phyloP scores from a whole-genome alignment of 2,888 invertebrate genomes.

The Cryptocephalus moraei region DNA sequence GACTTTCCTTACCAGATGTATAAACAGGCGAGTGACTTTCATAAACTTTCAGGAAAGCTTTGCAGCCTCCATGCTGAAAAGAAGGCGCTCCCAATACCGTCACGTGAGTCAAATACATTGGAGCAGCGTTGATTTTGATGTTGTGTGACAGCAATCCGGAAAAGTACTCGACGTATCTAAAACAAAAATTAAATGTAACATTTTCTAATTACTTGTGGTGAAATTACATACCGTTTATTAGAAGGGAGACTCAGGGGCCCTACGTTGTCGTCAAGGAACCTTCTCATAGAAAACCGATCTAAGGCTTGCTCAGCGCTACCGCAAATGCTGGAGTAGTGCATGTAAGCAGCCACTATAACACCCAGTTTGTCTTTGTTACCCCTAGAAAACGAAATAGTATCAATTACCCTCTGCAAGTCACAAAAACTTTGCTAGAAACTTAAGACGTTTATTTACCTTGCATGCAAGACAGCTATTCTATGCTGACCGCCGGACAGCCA shows the following conservation, averaged over 20 bases:
- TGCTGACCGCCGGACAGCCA: constrained; percentile 78
- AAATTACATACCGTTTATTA: constrained; percentile 51
- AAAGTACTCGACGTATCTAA: constrained; percentile 86
- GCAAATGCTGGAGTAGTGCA: constrained; percentile 91
- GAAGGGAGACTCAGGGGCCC: constrained; percentile 62
- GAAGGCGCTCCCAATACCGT: constrained; percentile 77
- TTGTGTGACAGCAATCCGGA: constrained; percentile 81
- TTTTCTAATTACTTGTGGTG: neutral
- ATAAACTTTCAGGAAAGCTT: constrained; percentile 77
- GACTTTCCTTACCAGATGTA: constrained; percentile 55
- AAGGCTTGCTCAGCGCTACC: constrained; percentile 74
- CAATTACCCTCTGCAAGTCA: neutral
- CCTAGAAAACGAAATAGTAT: constrained; percentile 38
- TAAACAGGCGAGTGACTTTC: constrained; percentile 85
- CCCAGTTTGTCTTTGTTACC: constrained; percentile 79
- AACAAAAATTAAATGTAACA: constrained; percentile 15
- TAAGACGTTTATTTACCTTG: constrained; percentile 48
- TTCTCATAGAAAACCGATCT: constrained; percentile 86
- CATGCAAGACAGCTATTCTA: constrained; percentile 80
- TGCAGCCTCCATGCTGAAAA: constrained; percentile 52
- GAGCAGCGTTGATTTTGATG: constrained; percentile 78
- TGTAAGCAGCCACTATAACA: constrained; percentile 82
- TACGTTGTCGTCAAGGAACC: constrained; percentile 76
- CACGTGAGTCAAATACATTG: constrained; percentile 77
- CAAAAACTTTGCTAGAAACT: neutral